Percentiles rank a stretch among this genome's conserved stretches.
Conservation (phyloP, 2,113 vertebrate species). For the Petrocephalus microphthalmus region DNA sequence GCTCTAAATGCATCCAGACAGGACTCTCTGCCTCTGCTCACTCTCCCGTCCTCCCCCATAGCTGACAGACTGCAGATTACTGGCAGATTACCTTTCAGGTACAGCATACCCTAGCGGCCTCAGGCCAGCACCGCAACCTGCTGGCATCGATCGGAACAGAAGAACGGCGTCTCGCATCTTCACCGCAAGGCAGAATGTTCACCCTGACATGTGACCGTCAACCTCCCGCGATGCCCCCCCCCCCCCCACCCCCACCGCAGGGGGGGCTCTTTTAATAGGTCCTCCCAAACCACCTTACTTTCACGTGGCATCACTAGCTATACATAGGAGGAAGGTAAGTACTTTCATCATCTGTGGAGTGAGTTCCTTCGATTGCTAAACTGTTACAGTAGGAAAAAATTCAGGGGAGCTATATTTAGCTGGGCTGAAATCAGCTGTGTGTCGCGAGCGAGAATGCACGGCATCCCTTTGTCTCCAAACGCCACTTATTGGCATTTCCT, state of each 20-base stretch:
- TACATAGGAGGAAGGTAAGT: slow-evolving; percentile 71
- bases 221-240: background rate
- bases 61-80: slow-evolving; percentile 12
- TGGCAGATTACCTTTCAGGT: slow-evolving; percentile 5
- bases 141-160: background rate
- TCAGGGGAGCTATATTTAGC: slow-evolving; percentile 60
- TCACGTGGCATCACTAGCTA: slow-evolving; percentile 57
- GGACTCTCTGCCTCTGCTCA: background rate
- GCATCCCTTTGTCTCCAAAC: background rate
- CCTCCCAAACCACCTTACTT: slow-evolving; percentile 40
- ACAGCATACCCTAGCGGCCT: background rate
- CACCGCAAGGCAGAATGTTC: slow-evolving; percentile 17
- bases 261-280: slow-evolving; percentile 28
- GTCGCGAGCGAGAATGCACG: slow-evolving; percentile 47
- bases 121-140: background rate
- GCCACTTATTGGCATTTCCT: background rate
- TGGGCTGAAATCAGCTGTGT: slow-evolving; percentile 58
- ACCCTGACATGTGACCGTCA: slow-evolving; percentile 30
- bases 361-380: slow-evolving; percentile 63
- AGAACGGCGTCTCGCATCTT: background rate
- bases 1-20: background rate
- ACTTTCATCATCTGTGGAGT: slow-evolving; percentile 58
- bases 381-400: slow-evolving; percentile 62
- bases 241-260: background rate
- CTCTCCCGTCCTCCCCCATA: background rate